Evolutionary conservation across 1,140 invertebrate species (phyloP).

Genomic region (Yoshiicerus persimilis): DNA sequence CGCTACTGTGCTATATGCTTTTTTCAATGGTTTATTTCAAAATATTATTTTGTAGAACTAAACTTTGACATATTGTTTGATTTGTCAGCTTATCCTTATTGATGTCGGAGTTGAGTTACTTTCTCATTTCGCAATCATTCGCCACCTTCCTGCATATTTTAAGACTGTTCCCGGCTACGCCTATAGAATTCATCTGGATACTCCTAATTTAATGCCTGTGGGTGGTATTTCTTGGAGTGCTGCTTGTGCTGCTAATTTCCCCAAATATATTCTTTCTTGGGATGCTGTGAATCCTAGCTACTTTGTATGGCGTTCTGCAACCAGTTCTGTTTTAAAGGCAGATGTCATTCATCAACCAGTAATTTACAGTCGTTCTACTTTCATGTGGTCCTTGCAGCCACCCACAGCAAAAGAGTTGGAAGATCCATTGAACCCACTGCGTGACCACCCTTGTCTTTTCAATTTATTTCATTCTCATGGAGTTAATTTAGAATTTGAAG

Average conservation of each 20-base stretch:
- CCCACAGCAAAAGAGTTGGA: neutral
- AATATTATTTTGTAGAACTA: neutral
- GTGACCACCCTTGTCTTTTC: neutral
- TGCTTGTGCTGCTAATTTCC: neutral
- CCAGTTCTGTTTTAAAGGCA: neutral
- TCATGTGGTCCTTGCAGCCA: neutral
- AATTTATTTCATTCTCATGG: neutral
- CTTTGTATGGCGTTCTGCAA: neutral
- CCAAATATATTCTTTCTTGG: neutral
- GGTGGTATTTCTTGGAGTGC: neutral
- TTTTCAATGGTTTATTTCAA: neutral
- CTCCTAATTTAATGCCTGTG: neutral
- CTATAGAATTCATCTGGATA: neutral
- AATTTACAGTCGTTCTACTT: neutral
- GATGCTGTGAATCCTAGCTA: neutral
- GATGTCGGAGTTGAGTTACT: neutral
- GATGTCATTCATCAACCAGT: neutral
- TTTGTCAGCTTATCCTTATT: neutral
- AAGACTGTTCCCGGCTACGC: neutral
- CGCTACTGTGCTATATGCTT: too few species aligned
- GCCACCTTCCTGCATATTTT: neutral
- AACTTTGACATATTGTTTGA: neutral
- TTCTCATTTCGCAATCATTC: neutral
- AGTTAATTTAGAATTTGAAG: neutral
- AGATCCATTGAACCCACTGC: neutral